phyloP scores from a whole-genome alignment of 2,888 invertebrate genomes.

The Mythimna loreyi region DNA sequence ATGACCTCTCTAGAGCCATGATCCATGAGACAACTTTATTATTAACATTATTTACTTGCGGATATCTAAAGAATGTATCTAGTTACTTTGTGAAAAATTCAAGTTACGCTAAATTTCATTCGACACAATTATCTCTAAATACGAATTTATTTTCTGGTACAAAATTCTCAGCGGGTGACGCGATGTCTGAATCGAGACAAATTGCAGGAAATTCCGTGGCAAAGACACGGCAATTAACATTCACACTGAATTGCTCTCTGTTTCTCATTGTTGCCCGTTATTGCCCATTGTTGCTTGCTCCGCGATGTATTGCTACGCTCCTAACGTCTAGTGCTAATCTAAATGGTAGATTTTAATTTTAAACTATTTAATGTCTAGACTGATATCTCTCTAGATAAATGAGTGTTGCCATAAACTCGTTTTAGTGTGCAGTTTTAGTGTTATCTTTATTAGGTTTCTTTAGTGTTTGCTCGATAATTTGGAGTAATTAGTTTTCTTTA shows the following conservation, averaged over 20 bases:
- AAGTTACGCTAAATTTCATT: slow-evolving; percentile 5
- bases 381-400: slow-evolving; percentile 9
- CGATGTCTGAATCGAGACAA: slow-evolving; percentile 54
- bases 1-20: background rate
- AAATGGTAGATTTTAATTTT: slow-evolving; percentile 34
- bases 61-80: background rate
- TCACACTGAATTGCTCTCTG: slow-evolving; percentile 46
- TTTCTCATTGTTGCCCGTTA: slow-evolving; percentile 29
- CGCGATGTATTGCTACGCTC: slow-evolving; percentile 10
- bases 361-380: slow-evolving; percentile 41
- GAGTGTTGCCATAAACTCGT: slow-evolving; percentile 22
- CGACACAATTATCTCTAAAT: slow-evolving; percentile 24
- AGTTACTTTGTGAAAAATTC: background rate
- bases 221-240: slow-evolving; percentile 63
- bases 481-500: slow-evolving; percentile 9
- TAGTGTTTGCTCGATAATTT: slow-evolving; percentile 5
- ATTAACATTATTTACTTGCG: background rate
- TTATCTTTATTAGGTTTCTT: slow-evolving; percentile 22
- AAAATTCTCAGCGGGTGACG: slow-evolving; percentile 49
- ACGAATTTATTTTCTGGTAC: slow-evolving; percentile 49
- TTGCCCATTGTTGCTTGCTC: slow-evolving; percentile 22
- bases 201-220: slow-evolving; percentile 67
- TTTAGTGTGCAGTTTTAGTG: slow-evolving; percentile 11
- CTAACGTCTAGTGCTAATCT: slow-evolving; percentile 36
- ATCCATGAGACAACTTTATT: too few relatives aligned